Evolutionary conservation across 2,888 invertebrate genomes (phyloP).

Genomic region (Bembecia ichneumoniformis): DNA sequence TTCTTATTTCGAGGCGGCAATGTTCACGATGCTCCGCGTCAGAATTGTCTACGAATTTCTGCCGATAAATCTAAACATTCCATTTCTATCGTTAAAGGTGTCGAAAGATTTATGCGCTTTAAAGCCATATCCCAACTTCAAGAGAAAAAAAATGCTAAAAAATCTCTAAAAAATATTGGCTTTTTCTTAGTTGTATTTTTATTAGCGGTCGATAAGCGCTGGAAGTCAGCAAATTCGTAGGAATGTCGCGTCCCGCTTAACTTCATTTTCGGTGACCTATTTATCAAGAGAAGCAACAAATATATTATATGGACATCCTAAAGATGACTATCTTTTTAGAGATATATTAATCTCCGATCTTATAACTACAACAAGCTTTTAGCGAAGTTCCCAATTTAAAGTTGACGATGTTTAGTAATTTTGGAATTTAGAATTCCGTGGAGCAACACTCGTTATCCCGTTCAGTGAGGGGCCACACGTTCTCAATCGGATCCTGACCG

Average conservation of each 20-base stretch:
- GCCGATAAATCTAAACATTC: constrained; percentile 10
- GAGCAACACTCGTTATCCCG: constrained; percentile 28
- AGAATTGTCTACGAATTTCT: constrained; percentile 6
- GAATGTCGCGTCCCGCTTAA: constrained; percentile 17
- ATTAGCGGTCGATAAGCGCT: not conserved
- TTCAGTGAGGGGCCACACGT: constrained; percentile 19
- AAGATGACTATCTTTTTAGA: not conserved
- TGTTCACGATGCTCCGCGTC: constrained; percentile 1
- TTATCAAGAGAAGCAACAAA: constrained; percentile 37
- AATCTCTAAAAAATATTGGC: no score
- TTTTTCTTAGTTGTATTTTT: not conserved
- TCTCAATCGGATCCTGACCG: constrained; percentile 49
- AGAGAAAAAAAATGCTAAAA: constrained; percentile 3
- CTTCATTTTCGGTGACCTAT: constrained; percentile 41
- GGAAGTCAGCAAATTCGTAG: not conserved
- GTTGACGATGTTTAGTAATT: constrained; percentile 11
- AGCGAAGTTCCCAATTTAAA: not conserved
- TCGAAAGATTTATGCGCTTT: constrained; percentile 10
- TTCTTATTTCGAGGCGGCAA: not conserved
- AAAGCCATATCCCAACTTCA: not conserved
- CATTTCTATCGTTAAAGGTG: constrained; percentile 8
- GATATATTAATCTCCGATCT: not conserved
- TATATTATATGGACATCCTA: constrained; percentile 17
- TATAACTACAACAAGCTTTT: not conserved
- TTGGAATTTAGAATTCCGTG: constrained; percentile 32